Conservation (phyloP, 2,797 vertebrate species). For the Zenarchopterus dispar region DNA sequence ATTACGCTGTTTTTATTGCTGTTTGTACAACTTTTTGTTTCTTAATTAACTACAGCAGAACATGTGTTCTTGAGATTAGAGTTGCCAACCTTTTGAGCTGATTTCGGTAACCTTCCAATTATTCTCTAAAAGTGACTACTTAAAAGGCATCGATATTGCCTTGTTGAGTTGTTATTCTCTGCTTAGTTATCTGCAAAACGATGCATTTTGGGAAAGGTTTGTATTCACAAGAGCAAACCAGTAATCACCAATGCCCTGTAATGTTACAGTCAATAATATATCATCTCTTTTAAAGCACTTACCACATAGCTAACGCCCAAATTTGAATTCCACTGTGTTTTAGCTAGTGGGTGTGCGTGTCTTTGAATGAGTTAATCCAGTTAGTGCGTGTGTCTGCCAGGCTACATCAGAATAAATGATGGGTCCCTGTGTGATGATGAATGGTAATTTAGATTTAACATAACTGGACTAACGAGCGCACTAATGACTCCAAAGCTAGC, state of each 20-base stretch:
- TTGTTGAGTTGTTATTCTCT: slow-evolving; percentile 3
- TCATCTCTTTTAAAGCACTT: slow-evolving; percentile 69
- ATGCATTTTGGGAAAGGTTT: slow-evolving; percentile 25
- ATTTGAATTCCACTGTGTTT: slow-evolving; percentile 69
- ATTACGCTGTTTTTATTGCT: not conserved
- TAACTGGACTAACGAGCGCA: slow-evolving; percentile 85
- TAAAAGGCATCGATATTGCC: slow-evolving; percentile 5
- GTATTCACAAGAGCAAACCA: slow-evolving; percentile 60
- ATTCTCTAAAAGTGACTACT: not conserved
- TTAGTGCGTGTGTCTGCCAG: slow-evolving; percentile 75
- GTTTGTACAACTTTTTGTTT: not conserved
- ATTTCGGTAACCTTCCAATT: slow-evolving; percentile 12
- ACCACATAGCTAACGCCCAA: slow-evolving; percentile 63
- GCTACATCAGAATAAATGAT: slow-evolving; percentile 81
- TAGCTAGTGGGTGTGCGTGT: slow-evolving; percentile 62
- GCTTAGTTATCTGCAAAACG: slow-evolving; percentile 6
- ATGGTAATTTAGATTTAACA: slow-evolving; percentile 89
- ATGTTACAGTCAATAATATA: slow-evolving; percentile 66
- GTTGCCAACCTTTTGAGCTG: not conserved
- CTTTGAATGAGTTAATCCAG: slow-evolving; percentile 76
- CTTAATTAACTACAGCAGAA: slow-evolving; percentile 8
- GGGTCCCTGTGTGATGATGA: slow-evolving; percentile 84
- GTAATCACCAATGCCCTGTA: slow-evolving; percentile 55
- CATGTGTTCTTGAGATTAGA: not conserved
- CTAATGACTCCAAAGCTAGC: slow-evolving; percentile 86